A percentile compares a stretch with the other conserved stretches of the same genome.
These are phyloP conservation scores for Tragelaphus strepsiceros DNA, from an alignment of 2,113 vertebrate species.

Conservation along the genomic window DNA sequence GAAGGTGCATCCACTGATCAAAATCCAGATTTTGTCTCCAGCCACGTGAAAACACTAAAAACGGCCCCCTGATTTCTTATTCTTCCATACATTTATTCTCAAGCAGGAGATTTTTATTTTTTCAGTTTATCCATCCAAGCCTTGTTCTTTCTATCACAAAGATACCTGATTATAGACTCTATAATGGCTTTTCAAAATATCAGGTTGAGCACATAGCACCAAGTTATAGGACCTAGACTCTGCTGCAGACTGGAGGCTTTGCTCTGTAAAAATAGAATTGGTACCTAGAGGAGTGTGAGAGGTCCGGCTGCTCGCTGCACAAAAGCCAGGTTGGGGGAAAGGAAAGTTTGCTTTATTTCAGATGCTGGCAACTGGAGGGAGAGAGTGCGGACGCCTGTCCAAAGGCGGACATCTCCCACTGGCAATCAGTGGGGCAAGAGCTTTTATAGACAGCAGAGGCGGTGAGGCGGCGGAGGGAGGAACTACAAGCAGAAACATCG, in stretches of 20 bases:
- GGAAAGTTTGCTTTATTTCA: not conserved
- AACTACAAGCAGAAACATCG: not conserved
- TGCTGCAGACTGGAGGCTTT: not conserved
- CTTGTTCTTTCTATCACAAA: not conserved
- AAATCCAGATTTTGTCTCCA: not conserved
- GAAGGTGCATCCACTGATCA: not conserved
- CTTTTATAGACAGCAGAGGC: not conserved
- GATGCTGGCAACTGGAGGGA: not conserved
- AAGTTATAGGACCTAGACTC: not conserved
- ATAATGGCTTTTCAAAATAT: not conserved
- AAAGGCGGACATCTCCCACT: not conserved
- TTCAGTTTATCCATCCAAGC: not conserved
- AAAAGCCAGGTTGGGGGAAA: not conserved
- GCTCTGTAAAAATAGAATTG: not conserved
- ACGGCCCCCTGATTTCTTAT: not conserved
- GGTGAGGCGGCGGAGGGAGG: accelerated
- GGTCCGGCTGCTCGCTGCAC: not conserved
- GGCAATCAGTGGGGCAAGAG: not conserved
- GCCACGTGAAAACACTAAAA: not conserved
- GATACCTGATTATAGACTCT: not conserved
- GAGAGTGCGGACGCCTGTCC: not conserved
- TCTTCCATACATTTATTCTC: not conserved
- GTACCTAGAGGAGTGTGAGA: not conserved
- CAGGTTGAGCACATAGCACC: not conserved
- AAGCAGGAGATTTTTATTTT: not conserved